A percentile compares a stretch with the other conserved stretches of the same genome.
Evolutionary conservation across 2,797 vertebrate genomes (phyloP).

Genomic region (Diplodus puntazzo): DNA sequence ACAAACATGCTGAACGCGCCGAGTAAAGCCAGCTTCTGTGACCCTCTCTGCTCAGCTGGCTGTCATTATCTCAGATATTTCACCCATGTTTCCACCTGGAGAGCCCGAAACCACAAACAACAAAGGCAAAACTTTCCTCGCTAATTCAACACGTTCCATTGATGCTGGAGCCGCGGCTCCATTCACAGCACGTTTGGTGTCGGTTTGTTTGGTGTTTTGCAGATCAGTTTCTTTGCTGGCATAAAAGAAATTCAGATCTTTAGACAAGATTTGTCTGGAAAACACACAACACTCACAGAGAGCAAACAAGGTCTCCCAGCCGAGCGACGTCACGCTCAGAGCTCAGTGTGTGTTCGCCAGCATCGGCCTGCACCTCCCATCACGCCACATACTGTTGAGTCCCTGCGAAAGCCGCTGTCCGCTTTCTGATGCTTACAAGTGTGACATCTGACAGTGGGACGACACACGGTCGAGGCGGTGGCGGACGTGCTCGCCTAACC

Average conservation of each 20-base stretch:
- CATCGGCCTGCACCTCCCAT: slow-evolving; percentile 53
- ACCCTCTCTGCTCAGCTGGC: slow-evolving; percentile 68
- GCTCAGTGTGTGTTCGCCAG: slow-evolving; percentile 30
- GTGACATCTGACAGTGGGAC: slow-evolving; percentile 75
- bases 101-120: slow-evolving; percentile 60
- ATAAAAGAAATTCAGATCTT: slow-evolving; percentile 8
- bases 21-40: slow-evolving; percentile 29
- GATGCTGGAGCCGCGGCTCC: slow-evolving; percentile 18
- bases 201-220: slow-evolving; percentile 7
- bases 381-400: slow-evolving; percentile 63
- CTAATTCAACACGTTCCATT: slow-evolving; percentile 47
- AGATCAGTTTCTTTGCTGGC: not conserved
- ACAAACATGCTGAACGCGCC: slow-evolving; percentile 10
- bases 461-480: slow-evolving; percentile 56
- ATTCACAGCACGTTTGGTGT: not conserved
- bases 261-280: not conserved
- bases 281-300: slow-evolving; percentile 1
- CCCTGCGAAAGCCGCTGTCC: slow-evolving; percentile 49
- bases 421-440: slow-evolving; percentile 62
- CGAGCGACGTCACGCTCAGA: slow-evolving; percentile 20
- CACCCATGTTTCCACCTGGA: slow-evolving; percentile 65
- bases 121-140: slow-evolving; percentile 45
- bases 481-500: slow-evolving; percentile 13
- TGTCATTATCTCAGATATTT: slow-evolving; percentile 68
- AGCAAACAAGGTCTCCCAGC: slow-evolving; percentile 28